These are phyloP conservation scores for Apamea monoglypha DNA, from an alignment of 2,888 invertebrate species.

Conservation along the genomic window DNA sequence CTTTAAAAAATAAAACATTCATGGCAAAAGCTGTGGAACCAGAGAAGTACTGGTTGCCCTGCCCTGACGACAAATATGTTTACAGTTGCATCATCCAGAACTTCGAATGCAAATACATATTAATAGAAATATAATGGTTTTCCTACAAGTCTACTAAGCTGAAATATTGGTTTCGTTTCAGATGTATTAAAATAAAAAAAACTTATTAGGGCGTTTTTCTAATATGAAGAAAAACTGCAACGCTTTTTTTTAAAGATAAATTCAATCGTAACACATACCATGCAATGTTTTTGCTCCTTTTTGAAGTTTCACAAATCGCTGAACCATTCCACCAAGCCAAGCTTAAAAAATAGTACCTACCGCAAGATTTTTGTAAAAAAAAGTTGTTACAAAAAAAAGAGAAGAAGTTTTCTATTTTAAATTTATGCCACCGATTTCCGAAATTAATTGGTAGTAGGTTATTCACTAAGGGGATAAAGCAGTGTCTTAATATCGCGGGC, in stretches of 20 bases:
- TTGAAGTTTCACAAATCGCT: not conserved
- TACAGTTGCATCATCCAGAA: slow-evolving; percentile 64
- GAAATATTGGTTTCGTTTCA: not conserved
- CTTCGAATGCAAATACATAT: slow-evolving; percentile 23
- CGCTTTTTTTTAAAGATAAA: not conserved
- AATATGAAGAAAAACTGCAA: not conserved
- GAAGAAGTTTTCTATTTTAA: too few relatives aligned
- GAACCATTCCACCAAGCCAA: not conserved
- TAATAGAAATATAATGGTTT: not conserved
- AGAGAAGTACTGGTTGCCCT: slow-evolving; percentile 15
- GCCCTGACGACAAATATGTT: slow-evolving; percentile 43
- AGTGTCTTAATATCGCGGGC: too few relatives aligned
- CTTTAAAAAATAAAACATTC: slow-evolving; percentile 17
- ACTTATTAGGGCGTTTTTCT: not conserved
- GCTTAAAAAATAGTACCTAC: not conserved
- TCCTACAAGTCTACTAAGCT: not conserved
- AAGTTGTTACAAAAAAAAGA: too few relatives aligned
- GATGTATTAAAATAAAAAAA: not conserved
- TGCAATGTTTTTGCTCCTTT: not conserved
- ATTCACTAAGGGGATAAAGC: too few relatives aligned
- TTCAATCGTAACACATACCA: not conserved
- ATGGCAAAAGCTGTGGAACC: slow-evolving; percentile 6
- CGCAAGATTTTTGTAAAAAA: not conserved
- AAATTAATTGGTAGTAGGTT: too few relatives aligned
- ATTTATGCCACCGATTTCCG: too few relatives aligned